Evolutionary conservation across 2,888 invertebrate species (phyloP), one percentile per base, ranked within the genome.

Genomic region (Dynastes maya): DNA sequence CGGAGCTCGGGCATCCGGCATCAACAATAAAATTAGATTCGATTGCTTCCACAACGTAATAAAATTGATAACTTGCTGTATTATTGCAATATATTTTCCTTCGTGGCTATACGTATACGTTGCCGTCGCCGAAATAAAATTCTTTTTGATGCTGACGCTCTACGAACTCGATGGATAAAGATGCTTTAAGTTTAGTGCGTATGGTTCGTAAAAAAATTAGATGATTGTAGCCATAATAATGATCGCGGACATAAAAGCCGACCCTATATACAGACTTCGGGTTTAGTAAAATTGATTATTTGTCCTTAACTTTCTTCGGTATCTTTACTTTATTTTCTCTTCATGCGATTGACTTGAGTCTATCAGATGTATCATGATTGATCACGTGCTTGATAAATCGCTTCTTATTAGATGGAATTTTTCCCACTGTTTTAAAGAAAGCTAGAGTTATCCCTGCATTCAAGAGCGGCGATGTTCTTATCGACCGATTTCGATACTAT

Each of bases 21-120:
- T 70, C 70, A 70, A 70, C 70, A 70, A 70, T 70, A 70, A 70
- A 70, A 70, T 70, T 70, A 53, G 70, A 70, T 70, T 70, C 70
- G 70, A 70, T 70, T 70, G 70, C 70, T 45, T 70, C 53, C 29
- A 70, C 55, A 32, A 70, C 32, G 53, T 70, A 70, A 70, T 70
- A 70, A 70, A 70, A 53, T 70, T 70, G 70, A 70, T 70, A 70
- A 70, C 70, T 70, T 29, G 53, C 70, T 70, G 53, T 70, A 70
- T 70, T 70, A 70, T 70, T 70, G 70, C 53, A 70, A 70, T 70
- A 70, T 70, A 55, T 70, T 70, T 70, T 70, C 70, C 11, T 45
- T 9, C 67, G 22, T 1, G n/a, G n/a, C 49, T 67, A 49, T 29
- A 70, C 53, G 45, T 27, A 70, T n/a, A 53, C 70, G n/a, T 45